These are phyloP conservation scores for Craniophora ligustri DNA, from an alignment of 2,888 invertebrate genomes.

Conservation along the genomic window DNA sequence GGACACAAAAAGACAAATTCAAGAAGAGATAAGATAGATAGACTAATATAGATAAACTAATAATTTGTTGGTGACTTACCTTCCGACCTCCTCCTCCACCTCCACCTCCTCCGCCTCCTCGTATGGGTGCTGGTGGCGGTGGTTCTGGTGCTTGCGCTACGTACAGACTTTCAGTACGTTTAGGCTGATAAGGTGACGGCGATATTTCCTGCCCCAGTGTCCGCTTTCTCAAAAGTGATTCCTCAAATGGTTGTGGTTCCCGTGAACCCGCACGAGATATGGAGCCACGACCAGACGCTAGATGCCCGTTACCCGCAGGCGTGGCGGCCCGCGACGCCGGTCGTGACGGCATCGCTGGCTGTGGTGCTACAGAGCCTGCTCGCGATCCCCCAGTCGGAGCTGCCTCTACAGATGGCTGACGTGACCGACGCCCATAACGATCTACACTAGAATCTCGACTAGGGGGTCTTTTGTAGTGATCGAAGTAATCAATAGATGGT, in stretches of 20 bases:
- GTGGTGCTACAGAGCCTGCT: constrained; percentile 93
- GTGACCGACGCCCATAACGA: constrained; percentile 93
- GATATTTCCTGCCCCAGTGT: constrained; percentile 96
- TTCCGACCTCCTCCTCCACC: constrained; percentile 76
- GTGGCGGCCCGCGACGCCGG: constrained; percentile 86
- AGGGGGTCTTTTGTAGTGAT: constrained; percentile 97
- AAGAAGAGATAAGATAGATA: no score
- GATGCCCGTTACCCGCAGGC: constrained; percentile 90
- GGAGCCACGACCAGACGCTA: constrained; percentile 90
- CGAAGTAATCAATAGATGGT: constrained; percentile 96
- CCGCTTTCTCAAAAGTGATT: constrained; percentile 93
- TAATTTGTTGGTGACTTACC: constrained; percentile 61
- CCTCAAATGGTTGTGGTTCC: constrained; percentile 92
- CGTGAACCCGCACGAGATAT: constrained; percentile 83
- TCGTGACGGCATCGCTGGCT: constrained; percentile 91
- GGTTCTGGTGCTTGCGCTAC: constrained; percentile 87
- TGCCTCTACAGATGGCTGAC: constrained; percentile 94
- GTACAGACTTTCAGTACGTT: constrained; percentile 96
- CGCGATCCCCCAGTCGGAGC: constrained; percentile 88
- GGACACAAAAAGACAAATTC: no score
- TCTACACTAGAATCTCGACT: constrained; percentile 96
- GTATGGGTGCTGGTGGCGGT: constrained; percentile 77
- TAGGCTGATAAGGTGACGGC: constrained; percentile 95
- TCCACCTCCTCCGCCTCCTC: constrained; percentile 78
- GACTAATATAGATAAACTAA: no score